Conservation (phyloP, 2,797 vertebrate species). For the Mormyrops attenuatus region DNA sequence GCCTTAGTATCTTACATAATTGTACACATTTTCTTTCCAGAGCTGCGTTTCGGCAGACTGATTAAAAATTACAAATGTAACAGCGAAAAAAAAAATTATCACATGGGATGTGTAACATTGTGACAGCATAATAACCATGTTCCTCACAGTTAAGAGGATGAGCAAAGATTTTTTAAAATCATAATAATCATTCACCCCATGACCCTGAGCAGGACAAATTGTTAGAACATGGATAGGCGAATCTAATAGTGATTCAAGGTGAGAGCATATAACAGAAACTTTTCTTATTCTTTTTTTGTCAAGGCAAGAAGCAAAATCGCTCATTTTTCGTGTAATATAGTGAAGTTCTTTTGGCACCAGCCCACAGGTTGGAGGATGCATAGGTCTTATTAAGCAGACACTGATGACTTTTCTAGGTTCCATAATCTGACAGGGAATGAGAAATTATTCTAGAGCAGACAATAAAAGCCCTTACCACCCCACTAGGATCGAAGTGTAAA, state of each 20-base stretch:
- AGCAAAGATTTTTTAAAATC: background rate
- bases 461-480: constrained; percentile 44
- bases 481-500: constrained; percentile 32
- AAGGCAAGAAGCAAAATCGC: constrained; percentile 56
- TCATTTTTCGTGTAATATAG: constrained; percentile 47
- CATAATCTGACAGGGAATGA: constrained; percentile 50
- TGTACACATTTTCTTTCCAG: background rate
- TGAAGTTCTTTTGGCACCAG: constrained; percentile 38
- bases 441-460: constrained; percentile 55
- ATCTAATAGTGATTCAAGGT: background rate
- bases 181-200: background rate
- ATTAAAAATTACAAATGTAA: background rate
- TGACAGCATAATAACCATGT: background rate
- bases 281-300: constrained; percentile 30
- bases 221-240: background rate
- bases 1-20: background rate
- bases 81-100: background rate
- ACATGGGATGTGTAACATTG: background rate
- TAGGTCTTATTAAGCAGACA: constrained; percentile 56
- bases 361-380: constrained; percentile 27
- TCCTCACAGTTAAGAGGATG: background rate
- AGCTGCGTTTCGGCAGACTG: background rate
- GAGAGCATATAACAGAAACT: background rate
- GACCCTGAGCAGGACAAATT: background rate
- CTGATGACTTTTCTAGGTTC: constrained; percentile 65